Evolutionary conservation across 2,113 vertebrate species (phyloP), one percentile per base, ranked within the genome.

Genomic region (Passer montanus): DNA sequence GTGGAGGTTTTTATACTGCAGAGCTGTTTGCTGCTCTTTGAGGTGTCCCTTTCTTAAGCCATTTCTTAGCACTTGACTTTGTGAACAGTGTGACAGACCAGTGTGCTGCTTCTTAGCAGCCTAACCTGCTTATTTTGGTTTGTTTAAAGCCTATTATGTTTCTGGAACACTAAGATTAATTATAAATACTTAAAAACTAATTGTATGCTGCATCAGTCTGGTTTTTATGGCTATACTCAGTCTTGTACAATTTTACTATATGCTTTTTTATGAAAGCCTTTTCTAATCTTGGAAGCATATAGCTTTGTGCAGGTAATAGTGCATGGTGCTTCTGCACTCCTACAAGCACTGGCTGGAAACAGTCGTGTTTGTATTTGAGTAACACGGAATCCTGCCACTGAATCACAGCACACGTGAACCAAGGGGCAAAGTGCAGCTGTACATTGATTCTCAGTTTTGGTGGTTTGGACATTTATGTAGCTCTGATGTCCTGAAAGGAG

Each of bases 361-460:
- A n/a, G 39, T 15, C 17, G 5, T 47, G 35, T 63, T 81, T 94
- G 87, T 49, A 10, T 81, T 81, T 67, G 68, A 63, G 35, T 67
- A 12, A 41, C 44, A 2, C 15, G 3, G 78, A 67, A 59, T 33
- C 53, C 16, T 47, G 21, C 46, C 44, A 63, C 90, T 67, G 77
- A 87, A 50, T 58, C 14, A 21, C 41, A 43, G 37, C 4, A 19
- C 37, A 9, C 39, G 5, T 21, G 63, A 91, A 83, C 82, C 78
- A 55, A 63, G 95, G 64, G 74, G 87, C 85, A 90, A 84, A 84
- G 88, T 69, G 91, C 75, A 94, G 68, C 83, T 41, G 37, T 30
- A 66, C 20, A 10, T 9, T 70, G 55, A 27, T 56, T 74, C 63
- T 67, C 56, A 26, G 22, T 88, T 69, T 26, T 0, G 22, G 43